phyloP scores from a whole-genome alignment of 1,140 invertebrate species.

The Reticulitermes speratus region DNA sequence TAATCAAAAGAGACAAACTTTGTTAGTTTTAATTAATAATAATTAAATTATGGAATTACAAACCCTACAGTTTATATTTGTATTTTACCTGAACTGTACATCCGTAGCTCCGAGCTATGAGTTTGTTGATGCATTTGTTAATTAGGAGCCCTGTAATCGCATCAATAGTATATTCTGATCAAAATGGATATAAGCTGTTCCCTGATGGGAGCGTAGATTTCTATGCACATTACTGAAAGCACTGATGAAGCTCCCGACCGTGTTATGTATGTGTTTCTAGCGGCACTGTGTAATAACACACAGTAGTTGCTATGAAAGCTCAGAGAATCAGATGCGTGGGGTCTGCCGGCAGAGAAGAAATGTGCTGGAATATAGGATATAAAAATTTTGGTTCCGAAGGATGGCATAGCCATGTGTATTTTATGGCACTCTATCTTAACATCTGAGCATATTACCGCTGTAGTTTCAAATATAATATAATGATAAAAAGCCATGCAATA shows the following conservation, averaged over 20 bases:
- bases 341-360: not conserved
- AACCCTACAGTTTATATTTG: too few species aligned
- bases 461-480: too few species aligned
- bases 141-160: slow-evolving; percentile 6
- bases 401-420: too few species aligned
- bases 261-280: not conserved
- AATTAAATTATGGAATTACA: too few species aligned
- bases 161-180: slow-evolving; percentile 1
- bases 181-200: slow-evolving; percentile 1
- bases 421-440: too few species aligned
- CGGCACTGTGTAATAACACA: not conserved
- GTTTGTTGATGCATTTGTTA: slow-evolving; percentile 1
- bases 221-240: not conserved
- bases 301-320: not conserved
- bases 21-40: too few species aligned
- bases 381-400: too few species aligned
- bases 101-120: not conserved
- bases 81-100: not conserved
- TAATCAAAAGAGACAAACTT: too few species aligned
- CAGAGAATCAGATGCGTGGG: not conserved
- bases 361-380: not conserved
- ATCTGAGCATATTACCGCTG: too few species aligned
- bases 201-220: not conserved
- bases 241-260: not conserved
- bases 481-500: too few species aligned